Conservation (phyloP, 2,888 invertebrate species). For the Eupithecia inturbata region DNA sequence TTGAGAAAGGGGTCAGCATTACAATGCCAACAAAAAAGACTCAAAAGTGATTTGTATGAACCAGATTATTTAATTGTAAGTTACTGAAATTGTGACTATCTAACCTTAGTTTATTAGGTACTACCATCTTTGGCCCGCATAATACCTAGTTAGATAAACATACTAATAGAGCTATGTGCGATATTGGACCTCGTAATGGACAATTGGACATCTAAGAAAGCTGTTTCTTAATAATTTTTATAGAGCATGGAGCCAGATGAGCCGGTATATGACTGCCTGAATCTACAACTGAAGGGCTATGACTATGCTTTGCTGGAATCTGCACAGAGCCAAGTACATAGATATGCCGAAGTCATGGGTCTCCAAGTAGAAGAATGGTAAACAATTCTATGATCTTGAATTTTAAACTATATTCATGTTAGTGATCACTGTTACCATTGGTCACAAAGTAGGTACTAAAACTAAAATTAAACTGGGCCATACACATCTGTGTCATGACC, state of each 20-base stretch:
- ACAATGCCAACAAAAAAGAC: slow-evolving; percentile 55
- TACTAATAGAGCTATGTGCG: too few species aligned
- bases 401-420: neutral
- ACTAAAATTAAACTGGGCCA: neutral
- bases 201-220: too few species aligned
- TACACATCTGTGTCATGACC: neutral
- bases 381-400: neutral
- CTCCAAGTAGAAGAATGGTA: slow-evolving; percentile 90
- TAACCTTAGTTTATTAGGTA: too few species aligned
- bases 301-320: slow-evolving; percentile 92
- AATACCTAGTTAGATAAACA: neutral
- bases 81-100: slow-evolving; percentile 30
- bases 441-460: neutral
- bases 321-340: slow-evolving; percentile 91
- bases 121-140: too few species aligned
- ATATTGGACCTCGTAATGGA: too few species aligned
- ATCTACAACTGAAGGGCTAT: slow-evolving; percentile 92
- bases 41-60: slow-evolving; percentile 84
- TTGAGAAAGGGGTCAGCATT: slow-evolving; percentile 36
- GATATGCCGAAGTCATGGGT: slow-evolving; percentile 88
- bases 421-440: neutral
- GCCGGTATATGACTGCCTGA: slow-evolving; percentile 89
- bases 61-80: slow-evolving; percentile 90
- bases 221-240: slow-evolving; percentile 49
- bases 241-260: slow-evolving; percentile 87